Percentiles rank a stretch among this genome's conserved stretches.
Evolutionary conservation across 2,797 vertebrate genomes (phyloP).

Genomic region (Meriones psammophilus): DNA sequence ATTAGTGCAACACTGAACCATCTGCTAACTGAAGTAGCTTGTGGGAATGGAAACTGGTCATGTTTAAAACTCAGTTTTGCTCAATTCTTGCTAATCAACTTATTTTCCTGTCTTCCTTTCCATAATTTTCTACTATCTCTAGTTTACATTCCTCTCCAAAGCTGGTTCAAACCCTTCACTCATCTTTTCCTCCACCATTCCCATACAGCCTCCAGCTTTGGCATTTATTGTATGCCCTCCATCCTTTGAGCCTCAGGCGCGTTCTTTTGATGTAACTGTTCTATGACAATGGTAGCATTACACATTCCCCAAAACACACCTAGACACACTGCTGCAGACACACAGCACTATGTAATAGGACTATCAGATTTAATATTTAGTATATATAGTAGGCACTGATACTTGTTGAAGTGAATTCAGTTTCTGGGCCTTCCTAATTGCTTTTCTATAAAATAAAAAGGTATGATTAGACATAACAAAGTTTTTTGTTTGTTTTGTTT

Average conservation of each 20-base stretch:
- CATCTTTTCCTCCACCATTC: not conserved
- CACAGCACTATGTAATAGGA: not conserved
- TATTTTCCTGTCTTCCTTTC: not conserved
- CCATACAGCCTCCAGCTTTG: not conserved
- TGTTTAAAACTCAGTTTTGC: slow-evolving; percentile 13
- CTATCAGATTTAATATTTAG: not conserved
- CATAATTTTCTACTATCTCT: not conserved
- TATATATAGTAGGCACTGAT: not conserved
- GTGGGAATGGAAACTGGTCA: not conserved
- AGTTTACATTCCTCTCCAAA: not conserved
- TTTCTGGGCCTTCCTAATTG: slow-evolving; percentile 44
- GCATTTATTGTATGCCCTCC: not conserved
- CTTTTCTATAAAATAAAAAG: slow-evolving; percentile 67
- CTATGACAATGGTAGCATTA: not conserved
- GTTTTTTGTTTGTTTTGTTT: slow-evolving; percentile 24
- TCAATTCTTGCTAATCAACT: not conserved
- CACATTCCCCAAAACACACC: not conserved
- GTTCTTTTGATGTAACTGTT: slow-evolving; percentile 6
- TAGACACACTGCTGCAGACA: not conserved
- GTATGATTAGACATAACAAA: slow-evolving; percentile 52
- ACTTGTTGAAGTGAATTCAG: slow-evolving; percentile 57
- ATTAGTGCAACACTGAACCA: not conserved
- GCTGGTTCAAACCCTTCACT: not conserved
- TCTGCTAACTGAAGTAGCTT: not conserved
- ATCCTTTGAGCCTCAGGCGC: not conserved